Percentiles rank a stretch among this genome's conserved stretches.
These are phyloP conservation scores for Diploptera punctata DNA, from an alignment of 2,888 invertebrate genomes.

Conservation along the genomic window DNA sequence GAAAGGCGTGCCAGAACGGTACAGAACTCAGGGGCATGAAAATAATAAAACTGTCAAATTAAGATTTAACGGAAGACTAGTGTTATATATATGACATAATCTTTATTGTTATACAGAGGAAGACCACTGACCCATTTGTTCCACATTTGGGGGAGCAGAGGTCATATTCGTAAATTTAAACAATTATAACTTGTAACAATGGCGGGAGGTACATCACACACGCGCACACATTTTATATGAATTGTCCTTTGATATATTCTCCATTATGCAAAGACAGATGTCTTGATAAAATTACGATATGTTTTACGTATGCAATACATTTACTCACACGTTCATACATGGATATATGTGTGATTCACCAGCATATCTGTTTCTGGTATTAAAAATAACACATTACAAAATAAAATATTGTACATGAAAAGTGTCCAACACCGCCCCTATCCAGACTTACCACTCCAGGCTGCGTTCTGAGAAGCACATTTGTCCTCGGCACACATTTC, in stretches of 20 bases:
- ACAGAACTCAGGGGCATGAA: no score
- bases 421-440: background rate
- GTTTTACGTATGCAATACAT: conserved; percentile 31
- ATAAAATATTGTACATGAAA: background rate
- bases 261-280: conserved; percentile 5
- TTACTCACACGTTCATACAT: conserved; percentile 25
- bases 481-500: conserved; percentile 5
- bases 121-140: conserved; percentile 19
- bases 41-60: no score
- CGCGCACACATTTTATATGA: conserved; percentile 16
- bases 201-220: conserved; percentile 28
- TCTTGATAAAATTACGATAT: conserved; percentile 26
- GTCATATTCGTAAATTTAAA: conserved; percentile 19
- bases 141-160: conserved; percentile 13
- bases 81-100: conserved; percentile 2
- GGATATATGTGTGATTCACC: background rate
- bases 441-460: conserved; percentile 9
- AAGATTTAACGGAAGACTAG: background rate
- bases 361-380: no score
- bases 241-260: conserved; percentile 15
- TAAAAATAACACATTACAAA: conserved; percentile 9
- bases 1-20: no score
- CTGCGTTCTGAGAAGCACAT: background rate
- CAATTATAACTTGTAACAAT: conserved; percentile 26
- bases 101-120: conserved; percentile 24